Base-by-base conservation (phyloP, 2,888 invertebrate species). In the Acrobasis suavella region DNA sequence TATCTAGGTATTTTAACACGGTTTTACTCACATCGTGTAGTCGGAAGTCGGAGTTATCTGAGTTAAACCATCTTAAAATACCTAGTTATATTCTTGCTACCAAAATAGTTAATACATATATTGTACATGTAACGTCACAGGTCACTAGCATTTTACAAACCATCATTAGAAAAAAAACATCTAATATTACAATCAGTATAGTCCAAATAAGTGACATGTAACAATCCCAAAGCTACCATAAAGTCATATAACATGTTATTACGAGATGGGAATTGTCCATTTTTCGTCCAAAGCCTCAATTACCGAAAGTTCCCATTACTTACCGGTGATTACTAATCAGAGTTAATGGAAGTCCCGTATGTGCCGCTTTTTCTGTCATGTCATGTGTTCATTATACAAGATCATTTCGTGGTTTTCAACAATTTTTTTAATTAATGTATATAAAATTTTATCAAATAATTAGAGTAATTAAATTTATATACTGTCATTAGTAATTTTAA, bases 311-410 rank as follows among this genome's bases (percentile, higher is more conserved):
- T 72, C 77, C 80, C 82, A 83, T 83, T 84, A 82, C 70, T 83
- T 84, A 82, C 70, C 69, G 64, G 69, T 79, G 80, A 85, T 84
- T 80, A 78, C 70, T 80, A 83, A 86, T 86, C 83, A 81, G 69
- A 72, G 75, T 71, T 82, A 85, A 85, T 86, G 83, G 82, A 74
- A 69, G 66, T 70, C 73, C 69, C 73, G 69, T 71, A 73, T 69
- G 46, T 60, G 68, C 65, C 62, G 69, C 64, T 65, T 66, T 80
- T 79, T 75, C 67, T 77, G 77, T 72, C 70, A 64, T 69, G 78
- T 78, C 77, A 83, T 74, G 75, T 72, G 64, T 65, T 72, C 65
- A 72, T 72, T 67, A 68, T 55, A 64, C 60, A 64, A 68, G 51
- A 61, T 64, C 52, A 68, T 65, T 22, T 51, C 60, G 62, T 65